phyloP scores from a whole-genome alignment of 2,888 invertebrate genomes.

The Harmothoe impar region DNA sequence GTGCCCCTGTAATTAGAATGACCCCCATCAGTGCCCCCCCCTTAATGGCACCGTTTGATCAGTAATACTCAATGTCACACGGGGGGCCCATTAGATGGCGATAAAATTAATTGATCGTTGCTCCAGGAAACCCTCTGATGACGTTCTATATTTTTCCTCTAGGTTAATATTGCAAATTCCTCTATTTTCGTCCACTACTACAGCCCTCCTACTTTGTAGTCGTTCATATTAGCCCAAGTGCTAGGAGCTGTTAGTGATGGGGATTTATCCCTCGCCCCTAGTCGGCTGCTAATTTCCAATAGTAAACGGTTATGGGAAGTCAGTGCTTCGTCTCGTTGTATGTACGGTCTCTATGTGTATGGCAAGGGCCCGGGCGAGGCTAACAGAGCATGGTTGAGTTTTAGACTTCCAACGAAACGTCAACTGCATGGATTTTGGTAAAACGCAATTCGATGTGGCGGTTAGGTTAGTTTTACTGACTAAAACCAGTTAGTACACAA shows the following conservation, averaged over 20 bases:
- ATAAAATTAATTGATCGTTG: not conserved
- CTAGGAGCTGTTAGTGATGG: not conserved
- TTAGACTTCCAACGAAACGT: too few relatives aligned
- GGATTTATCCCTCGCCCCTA: not conserved
- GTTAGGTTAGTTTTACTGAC: too few relatives aligned
- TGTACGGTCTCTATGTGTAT: too few relatives aligned
- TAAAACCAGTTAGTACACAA: too few relatives aligned
- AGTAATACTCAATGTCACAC: not conserved
- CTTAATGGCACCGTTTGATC: constrained; percentile 29
- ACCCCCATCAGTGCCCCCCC: constrained; percentile 1
- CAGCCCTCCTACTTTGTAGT: not conserved
- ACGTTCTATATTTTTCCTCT: not conserved
- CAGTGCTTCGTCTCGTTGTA: not conserved
- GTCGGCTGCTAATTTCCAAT: not conserved
- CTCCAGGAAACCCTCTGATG: constrained; percentile 16
- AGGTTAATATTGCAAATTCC: not conserved
- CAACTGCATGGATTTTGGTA: too few relatives aligned
- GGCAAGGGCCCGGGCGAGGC: too few relatives aligned
- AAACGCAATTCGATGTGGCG: too few relatives aligned
- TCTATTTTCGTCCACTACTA: not conserved
- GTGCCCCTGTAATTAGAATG: constrained; percentile 10
- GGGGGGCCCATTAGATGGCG: constrained; percentile 9
- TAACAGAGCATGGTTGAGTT: too few relatives aligned
- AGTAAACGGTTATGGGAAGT: constrained; percentile 29
- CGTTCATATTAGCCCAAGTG: not conserved